Evolutionary conservation across 2,888 invertebrate species (phyloP).

Genomic region (Hermaeophaga mercurialis): DNA sequence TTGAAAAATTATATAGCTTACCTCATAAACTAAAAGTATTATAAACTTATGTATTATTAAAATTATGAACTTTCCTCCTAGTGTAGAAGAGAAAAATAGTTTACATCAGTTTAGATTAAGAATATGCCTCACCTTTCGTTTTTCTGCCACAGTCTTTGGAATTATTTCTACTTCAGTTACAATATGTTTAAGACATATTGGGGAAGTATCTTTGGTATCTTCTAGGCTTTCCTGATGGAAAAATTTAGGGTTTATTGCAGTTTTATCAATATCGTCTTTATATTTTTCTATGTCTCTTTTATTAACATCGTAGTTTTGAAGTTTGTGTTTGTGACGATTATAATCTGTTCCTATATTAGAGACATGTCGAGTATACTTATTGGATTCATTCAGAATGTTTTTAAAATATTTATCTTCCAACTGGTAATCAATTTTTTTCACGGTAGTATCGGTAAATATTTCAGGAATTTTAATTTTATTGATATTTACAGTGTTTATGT

Average conservation of each 20-base stretch:
- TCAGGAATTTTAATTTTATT: conserved; percentile 59
- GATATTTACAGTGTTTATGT: conserved; percentile 34
- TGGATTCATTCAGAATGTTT: conserved; percentile 23
- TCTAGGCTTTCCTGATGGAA: not conserved
- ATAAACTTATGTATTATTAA: too few relatives aligned
- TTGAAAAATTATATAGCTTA: too few relatives aligned
- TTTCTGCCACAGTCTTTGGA: conserved; percentile 37
- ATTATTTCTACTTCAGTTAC: conserved; percentile 43
- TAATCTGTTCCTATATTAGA: not conserved
- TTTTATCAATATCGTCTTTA: not conserved
- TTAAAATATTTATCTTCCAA: conserved; percentile 31
- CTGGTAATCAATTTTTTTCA: not conserved
- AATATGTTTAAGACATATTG: conserved; percentile 49
- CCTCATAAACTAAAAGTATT: too few relatives aligned
- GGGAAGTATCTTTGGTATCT: conserved; percentile 41
- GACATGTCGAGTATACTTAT: not conserved
- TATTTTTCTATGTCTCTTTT: conserved; percentile 4
- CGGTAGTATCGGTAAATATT: conserved; percentile 47
- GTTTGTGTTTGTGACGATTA: not conserved
- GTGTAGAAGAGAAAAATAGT: too few relatives aligned
- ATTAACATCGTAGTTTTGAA: not conserved
- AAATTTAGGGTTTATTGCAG: too few relatives aligned
- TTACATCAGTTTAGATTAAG: too few relatives aligned
- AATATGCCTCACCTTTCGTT: conserved; percentile 34
- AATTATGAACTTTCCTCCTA: too few relatives aligned